Evolutionary conservation across 2,888 invertebrate genomes (phyloP).

Genomic region (Euphydryas editha): DNA sequence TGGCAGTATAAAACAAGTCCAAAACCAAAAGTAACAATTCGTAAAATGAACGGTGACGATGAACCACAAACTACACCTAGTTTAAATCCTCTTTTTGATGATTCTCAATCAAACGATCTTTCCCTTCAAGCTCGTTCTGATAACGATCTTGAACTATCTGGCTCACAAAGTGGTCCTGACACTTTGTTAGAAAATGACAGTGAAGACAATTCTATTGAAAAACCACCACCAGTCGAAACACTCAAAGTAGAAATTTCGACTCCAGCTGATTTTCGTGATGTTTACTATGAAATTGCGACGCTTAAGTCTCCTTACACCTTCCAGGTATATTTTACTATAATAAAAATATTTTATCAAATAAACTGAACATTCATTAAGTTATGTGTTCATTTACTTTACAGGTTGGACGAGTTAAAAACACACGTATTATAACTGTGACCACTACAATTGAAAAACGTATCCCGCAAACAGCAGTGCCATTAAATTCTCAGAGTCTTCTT

Average conservation of each 20-base stretch:
- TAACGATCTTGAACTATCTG: conserved; percentile 89
- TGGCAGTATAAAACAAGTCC: conserved; percentile 96
- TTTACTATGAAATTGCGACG: conserved; percentile 95
- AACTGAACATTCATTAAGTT: not conserved
- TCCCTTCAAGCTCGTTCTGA: conserved; percentile 83
- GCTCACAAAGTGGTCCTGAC: conserved; percentile 86
- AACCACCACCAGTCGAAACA: conserved; percentile 88
- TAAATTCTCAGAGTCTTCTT: conserved; percentile 82
- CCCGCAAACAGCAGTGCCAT: conserved; percentile 80
- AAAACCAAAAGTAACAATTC: conserved; percentile 92
- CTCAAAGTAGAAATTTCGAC: conserved; percentile 95
- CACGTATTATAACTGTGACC: conserved; percentile 93
- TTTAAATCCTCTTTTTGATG: conserved; percentile 71
- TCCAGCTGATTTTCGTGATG: conserved; percentile 92
- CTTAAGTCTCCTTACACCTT: conserved; percentile 95
- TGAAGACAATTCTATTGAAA: conserved; percentile 86
- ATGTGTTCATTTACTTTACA: conserved; percentile 57
- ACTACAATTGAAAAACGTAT: conserved; percentile 92
- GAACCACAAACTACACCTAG: conserved; percentile 76
- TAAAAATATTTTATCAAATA: not conserved
- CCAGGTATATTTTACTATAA: conserved; percentile 84
- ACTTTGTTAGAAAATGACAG: conserved; percentile 84
- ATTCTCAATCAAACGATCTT: conserved; percentile 79
- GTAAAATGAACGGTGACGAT: conserved; percentile 86
- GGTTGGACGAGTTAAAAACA: conserved; percentile 94